Percentiles rank a stretch among this genome's conserved stretches.
Evolutionary conservation across 2,797 vertebrate species (phyloP).

Genomic region (Anguilla megastoma): DNA sequence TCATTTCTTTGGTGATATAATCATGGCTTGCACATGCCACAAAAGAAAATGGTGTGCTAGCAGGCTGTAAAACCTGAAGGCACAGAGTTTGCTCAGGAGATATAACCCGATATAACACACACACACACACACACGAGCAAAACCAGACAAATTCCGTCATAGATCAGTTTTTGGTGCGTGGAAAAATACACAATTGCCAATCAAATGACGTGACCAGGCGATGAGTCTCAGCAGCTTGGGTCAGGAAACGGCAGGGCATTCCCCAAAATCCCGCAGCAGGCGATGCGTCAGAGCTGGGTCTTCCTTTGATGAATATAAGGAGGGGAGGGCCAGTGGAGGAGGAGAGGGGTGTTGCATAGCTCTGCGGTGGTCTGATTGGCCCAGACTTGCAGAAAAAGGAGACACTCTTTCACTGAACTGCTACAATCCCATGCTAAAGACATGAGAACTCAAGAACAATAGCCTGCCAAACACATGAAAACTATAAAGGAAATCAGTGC

Average conservation of each 20-base stretch:
- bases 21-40: background rate
- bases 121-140: background rate
- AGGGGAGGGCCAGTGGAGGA: background rate
- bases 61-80: background rate
- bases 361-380: background rate
- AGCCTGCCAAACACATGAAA: background rate
- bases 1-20: background rate
- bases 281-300: background rate
- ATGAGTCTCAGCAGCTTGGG: background rate
- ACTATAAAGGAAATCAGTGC: background rate
- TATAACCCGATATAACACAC: background rate
- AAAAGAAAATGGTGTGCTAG: background rate
- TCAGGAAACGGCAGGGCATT: background rate
- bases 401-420: background rate
- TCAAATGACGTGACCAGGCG: background rate
- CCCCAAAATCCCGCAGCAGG: background rate
- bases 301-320: conserved; percentile 25
- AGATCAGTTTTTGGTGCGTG: background rate
- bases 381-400: background rate
- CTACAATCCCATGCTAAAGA: background rate
- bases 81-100: background rate
- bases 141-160: background rate
- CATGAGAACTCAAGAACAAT: background rate
- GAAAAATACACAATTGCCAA: background rate
- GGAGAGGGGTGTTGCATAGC: background rate